Conservation (phyloP, 2,797 vertebrate genomes). For the Sphenodon punctatus region DNA sequence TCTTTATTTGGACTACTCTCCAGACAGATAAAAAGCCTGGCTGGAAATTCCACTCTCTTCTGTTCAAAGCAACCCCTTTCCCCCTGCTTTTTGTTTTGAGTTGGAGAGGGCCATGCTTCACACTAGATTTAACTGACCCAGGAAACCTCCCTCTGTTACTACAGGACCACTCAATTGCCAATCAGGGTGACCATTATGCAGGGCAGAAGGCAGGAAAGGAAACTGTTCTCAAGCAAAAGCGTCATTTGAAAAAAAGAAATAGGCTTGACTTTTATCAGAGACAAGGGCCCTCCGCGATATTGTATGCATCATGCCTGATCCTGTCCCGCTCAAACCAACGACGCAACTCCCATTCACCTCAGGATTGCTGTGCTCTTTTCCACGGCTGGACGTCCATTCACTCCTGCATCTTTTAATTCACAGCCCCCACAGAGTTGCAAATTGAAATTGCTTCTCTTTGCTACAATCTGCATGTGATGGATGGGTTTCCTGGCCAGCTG, state of each 20-base stretch:
- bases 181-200: not conserved
- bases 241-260: not conserved
- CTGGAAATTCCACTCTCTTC: not conserved
- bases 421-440: not conserved
- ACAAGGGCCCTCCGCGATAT: not conserved
- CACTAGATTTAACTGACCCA: not conserved
- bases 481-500: not conserved
- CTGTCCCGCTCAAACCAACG: not conserved
- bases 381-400: too few species aligned
- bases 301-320: not conserved
- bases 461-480: not conserved
- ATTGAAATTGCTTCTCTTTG: not conserved
- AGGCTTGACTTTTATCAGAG: not conserved
- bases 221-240: not conserved
- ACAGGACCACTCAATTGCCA: not conserved
- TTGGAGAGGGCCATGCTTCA: not conserved
- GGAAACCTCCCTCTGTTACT: not conserved
- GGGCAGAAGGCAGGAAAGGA: not conserved
- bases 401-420: not conserved
- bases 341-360: rapidly evolving
- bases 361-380: not conserved
- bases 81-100: not conserved
- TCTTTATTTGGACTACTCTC: not conserved
- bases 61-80: not conserved
- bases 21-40: not conserved